phyloP scores from a whole-genome alignment of 2,113 vertebrate genomes.

The Corythornis cristatus region DNA sequence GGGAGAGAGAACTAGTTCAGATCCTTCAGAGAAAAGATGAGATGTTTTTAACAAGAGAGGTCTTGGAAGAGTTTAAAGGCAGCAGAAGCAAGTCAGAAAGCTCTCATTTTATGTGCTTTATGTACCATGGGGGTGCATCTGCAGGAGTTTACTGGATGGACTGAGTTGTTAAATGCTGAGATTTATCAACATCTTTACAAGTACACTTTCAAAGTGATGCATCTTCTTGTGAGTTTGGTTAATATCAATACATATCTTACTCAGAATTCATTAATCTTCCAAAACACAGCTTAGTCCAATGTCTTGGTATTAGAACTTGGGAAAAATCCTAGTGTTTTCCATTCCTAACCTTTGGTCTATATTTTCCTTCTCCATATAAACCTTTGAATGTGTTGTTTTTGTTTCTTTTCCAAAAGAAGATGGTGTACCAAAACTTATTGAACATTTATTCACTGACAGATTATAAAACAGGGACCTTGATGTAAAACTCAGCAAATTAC shows the following conservation, averaged over 20 bases:
- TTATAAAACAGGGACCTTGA: background rate
- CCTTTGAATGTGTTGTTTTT: background rate
- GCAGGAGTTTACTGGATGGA: background rate
- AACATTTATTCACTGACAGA: background rate
- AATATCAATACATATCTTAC: background rate
- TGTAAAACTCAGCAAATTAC: background rate
- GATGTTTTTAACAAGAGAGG: background rate
- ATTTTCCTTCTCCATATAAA: background rate
- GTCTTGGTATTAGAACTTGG: background rate
- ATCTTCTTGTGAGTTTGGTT: background rate
- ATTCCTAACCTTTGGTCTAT: background rate
- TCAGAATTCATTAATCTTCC: background rate
- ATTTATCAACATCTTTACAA: background rate
- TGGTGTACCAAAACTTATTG: background rate
- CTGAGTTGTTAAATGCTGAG: background rate
- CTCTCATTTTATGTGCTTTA: background rate
- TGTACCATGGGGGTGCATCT: background rate
- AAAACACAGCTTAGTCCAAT: background rate
- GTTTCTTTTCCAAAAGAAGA: background rate
- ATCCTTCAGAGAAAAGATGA: background rate
- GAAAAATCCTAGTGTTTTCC: background rate
- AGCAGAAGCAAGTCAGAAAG: background rate
- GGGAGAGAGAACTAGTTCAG: background rate
- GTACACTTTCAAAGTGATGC: background rate
- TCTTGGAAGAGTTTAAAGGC: background rate